Evolutionary conservation across 2,113 vertebrate genomes (phyloP).

Genomic region (Ariopsis seemanni): DNA sequence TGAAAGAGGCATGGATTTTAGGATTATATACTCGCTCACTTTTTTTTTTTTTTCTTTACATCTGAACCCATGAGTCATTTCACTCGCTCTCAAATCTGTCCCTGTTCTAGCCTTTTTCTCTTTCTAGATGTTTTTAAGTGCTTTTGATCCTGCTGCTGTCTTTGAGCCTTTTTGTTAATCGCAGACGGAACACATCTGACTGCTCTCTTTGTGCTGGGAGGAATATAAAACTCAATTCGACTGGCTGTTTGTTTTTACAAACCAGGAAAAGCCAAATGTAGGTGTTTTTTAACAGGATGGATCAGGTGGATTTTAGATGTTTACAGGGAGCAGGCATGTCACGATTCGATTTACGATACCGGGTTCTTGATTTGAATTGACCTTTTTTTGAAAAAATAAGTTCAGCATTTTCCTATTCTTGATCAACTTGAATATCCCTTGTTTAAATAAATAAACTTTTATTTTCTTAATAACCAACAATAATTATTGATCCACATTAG

Average conservation of each 20-base stretch:
- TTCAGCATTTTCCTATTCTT: too few species aligned
- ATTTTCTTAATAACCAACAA: too few species aligned
- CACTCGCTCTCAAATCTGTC: neutral
- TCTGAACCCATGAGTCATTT: slow-evolving; percentile 46
- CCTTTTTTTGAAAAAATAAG: too few species aligned
- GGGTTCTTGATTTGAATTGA: too few species aligned
- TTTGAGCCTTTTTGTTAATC: neutral
- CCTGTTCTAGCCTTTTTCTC: slow-evolving; percentile 5
- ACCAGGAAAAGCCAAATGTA: neutral
- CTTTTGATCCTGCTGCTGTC: slow-evolving; percentile 22
- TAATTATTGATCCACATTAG: too few species aligned
- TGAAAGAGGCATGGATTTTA: neutral
- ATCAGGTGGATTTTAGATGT: neutral
- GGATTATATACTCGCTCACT: neutral
- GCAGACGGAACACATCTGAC: slow-evolving; percentile 21
- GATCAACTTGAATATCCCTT: too few species aligned
- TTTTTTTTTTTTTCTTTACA: too few species aligned
- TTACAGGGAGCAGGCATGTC: too few species aligned
- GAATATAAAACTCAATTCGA: neutral
- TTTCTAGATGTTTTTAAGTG: slow-evolving; percentile 26
- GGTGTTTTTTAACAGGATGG: neutral
- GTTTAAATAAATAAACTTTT: too few species aligned
- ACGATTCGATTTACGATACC: too few species aligned
- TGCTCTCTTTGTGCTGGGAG: neutral
- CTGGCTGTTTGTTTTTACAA: neutral